phyloP scores from a whole-genome alignment of 1,140 invertebrate species.

The Brachionus angularis region DNA sequence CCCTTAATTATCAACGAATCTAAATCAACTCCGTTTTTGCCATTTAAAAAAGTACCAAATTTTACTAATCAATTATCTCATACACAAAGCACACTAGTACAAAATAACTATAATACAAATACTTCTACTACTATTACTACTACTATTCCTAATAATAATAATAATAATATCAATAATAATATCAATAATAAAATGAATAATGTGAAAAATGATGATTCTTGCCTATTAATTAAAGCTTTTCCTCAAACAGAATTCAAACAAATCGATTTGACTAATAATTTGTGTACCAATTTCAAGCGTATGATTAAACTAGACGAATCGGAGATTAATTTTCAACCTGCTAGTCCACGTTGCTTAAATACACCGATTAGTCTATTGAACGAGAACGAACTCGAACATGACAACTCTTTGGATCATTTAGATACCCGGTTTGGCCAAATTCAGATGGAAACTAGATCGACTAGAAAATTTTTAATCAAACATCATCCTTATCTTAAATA shows the following conservation, averaged over 20 bases:
- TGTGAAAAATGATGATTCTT: too few relatives aligned
- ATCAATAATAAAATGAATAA: too few relatives aligned
- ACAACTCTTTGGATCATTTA: conserved; percentile 18
- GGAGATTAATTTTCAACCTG: background rate
- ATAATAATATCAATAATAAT: too few relatives aligned
- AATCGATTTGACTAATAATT: conserved; percentile 1
- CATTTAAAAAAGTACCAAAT: conserved; percentile 32
- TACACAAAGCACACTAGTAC: too few relatives aligned
- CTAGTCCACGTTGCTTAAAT: conserved; percentile 7
- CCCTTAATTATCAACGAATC: background rate
- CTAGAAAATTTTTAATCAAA: conserved; percentile 43
- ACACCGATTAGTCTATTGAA: background rate
- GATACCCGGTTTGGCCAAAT: conserved; percentile 28
- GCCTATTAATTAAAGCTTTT: too few relatives aligned
- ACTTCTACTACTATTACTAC: too few relatives aligned
- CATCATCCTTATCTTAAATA: conserved; percentile 33
- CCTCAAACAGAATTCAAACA: too few relatives aligned
- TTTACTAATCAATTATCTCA: too few relatives aligned
- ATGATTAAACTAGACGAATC: conserved; percentile 9
- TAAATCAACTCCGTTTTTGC: conserved; percentile 29
- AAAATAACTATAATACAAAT: too few relatives aligned
- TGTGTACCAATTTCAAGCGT: conserved; percentile 36
- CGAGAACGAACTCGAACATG: background rate
- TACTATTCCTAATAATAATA: too few relatives aligned
- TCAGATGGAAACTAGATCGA: conserved; percentile 31